Conservation (phyloP, 2,797 vertebrate genomes). For the Pseudochirops corinnae region DNA sequence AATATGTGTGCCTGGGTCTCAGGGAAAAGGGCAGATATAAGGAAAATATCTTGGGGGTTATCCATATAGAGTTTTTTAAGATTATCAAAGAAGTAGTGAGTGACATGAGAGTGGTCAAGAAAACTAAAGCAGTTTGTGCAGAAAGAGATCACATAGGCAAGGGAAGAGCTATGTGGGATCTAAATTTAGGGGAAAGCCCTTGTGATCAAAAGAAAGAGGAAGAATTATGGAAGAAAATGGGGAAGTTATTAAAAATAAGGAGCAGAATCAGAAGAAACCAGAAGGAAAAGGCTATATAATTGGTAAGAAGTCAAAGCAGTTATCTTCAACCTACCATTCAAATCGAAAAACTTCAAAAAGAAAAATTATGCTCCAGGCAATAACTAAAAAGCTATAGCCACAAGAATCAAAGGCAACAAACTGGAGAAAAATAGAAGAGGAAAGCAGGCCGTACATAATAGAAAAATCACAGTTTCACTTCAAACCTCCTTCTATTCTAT, state of each 20-base stretch:
- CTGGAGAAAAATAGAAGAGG: background rate
- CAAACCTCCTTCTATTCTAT: background rate
- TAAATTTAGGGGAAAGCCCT: background rate
- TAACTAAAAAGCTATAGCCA: background rate
- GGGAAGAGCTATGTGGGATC: background rate
- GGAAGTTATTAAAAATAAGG: background rate
- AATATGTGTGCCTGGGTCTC: background rate
- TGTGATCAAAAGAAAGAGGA: background rate
- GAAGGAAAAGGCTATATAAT: background rate
- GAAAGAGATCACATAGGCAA: background rate
- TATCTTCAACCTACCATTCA: background rate
- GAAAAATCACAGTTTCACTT: background rate
- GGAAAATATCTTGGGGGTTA: background rate
- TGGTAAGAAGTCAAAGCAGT: background rate
- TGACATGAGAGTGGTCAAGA: background rate
- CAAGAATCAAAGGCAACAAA: background rate
- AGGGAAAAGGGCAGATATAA: no score
- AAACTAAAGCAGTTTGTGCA: background rate
- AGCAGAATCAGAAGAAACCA: background rate
- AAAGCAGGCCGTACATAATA: background rate
- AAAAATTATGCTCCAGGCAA: background rate
- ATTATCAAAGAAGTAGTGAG: background rate
- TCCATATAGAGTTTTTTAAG: background rate
- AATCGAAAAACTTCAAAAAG: background rate
- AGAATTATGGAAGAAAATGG: background rate